Conservation (phyloP, 2,888 invertebrate species). For the Epirrhoe alternata region DNA sequence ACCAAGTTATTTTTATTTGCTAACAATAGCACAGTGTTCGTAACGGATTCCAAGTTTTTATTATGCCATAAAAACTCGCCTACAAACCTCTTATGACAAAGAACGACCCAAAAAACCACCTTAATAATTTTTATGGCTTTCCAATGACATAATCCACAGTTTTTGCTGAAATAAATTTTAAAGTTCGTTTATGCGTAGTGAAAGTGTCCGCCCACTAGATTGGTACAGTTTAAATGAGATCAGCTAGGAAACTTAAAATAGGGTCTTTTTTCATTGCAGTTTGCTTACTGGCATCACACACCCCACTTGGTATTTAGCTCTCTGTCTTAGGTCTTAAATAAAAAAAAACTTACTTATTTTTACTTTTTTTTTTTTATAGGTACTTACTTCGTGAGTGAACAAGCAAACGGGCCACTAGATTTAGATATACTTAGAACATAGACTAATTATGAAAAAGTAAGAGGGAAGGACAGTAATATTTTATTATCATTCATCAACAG, state of each 20-base stretch:
- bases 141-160: constrained; percentile 57
- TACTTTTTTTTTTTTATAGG: too few relatives aligned
- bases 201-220: constrained; percentile 58
- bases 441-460: too few relatives aligned
- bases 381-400: too few relatives aligned
- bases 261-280: too few relatives aligned
- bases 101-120: constrained; percentile 45
- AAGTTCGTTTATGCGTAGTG: constrained; percentile 46
- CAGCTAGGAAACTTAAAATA: constrained; percentile 6
- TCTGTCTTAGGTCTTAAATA: too few relatives aligned
- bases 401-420: too few relatives aligned
- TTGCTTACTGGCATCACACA: too few relatives aligned
- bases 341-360: too few relatives aligned
- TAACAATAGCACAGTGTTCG: constrained; percentile 23
- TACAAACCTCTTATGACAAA: constrained; percentile 42
- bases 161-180: constrained; percentile 47
- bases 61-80: constrained; percentile 37
- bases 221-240: constrained; percentile 23
- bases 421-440: too few relatives aligned
- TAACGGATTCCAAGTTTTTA: constrained; percentile 34
- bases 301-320: too few relatives aligned
- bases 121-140: constrained; percentile 41
- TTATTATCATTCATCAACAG: too few relatives aligned
- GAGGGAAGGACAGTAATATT: too few relatives aligned
- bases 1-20: constrained; percentile 12